A percentile compares a stretch with the other conserved stretches of the same genome.
These are phyloP conservation scores for Eciton burchellii DNA, from an alignment of 1,140 invertebrate species.

Conservation along the genomic window DNA sequence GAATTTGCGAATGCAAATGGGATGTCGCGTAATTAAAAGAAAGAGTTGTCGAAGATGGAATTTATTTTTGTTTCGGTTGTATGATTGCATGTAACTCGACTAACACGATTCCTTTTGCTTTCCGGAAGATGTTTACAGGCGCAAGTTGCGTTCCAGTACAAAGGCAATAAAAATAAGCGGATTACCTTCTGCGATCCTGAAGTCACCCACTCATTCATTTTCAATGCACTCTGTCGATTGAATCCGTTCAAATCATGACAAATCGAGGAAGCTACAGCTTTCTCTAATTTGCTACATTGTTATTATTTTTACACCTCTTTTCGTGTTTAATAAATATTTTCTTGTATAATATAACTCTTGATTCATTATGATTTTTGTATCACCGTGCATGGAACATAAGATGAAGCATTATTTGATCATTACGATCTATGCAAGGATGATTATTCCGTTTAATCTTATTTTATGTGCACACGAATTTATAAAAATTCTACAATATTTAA, in stretches of 20 bases:
- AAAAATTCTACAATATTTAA: too few relatives aligned
- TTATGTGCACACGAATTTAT: too few relatives aligned
- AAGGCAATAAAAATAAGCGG: slow-evolving; percentile 57
- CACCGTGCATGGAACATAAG: background rate
- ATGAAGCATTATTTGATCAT: background rate
- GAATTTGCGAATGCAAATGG: background rate
- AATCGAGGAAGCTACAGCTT: slow-evolving; percentile 25
- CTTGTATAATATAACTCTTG: background rate
- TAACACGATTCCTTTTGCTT: slow-evolving; percentile 2
- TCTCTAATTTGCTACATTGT: background rate
- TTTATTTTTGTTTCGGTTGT: too few relatives aligned
- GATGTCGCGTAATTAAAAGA: background rate
- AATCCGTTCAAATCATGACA: slow-evolving; percentile 23
- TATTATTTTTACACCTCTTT: background rate
- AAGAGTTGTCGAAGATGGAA: background rate
- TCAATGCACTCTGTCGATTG: slow-evolving; percentile 60
- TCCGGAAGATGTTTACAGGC: background rate
- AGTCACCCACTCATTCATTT: slow-evolving; percentile 74
- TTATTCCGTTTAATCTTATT: too few relatives aligned
- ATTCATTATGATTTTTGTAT: slow-evolving; percentile 3
- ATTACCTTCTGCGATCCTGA: slow-evolving; percentile 77
- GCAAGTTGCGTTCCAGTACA: slow-evolving; percentile 11
- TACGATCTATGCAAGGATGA: too few relatives aligned
- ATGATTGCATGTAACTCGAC: background rate
- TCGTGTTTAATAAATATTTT: slow-evolving; percentile 44